Percentiles rank a stretch among this genome's conserved stretches.
Evolutionary conservation across 92 coral and sea anemone species (phyloP).

Genomic region (Zoanthus solanderi): DNA sequence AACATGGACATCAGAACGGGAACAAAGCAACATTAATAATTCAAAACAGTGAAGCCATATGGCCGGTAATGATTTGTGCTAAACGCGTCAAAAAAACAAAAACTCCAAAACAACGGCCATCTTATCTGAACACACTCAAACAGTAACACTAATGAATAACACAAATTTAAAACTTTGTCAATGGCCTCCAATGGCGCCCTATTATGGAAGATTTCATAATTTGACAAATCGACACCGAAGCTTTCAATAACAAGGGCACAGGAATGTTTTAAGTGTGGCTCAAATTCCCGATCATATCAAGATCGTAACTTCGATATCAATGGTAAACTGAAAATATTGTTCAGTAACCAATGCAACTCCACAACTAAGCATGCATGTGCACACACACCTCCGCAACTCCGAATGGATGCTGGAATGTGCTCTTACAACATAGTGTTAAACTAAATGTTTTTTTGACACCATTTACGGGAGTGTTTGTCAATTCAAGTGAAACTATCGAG

Average conservation of each 20-base stretch:
- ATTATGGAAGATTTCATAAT: conserved; percentile 21
- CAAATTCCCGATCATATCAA: conserved; percentile 51
- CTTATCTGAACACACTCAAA: background rate
- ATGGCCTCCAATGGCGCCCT: conserved; percentile 37
- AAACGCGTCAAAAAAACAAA: conserved; percentile 42
- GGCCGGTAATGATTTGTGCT: conserved; percentile 64
- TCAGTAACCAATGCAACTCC: conserved; percentile 29
- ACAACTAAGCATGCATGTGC: conserved; percentile 14
- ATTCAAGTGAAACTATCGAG: conserved; percentile 4
- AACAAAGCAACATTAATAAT: conserved; percentile 88
- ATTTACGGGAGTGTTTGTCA: conserved; percentile 25
- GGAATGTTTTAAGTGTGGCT: conserved; percentile 25
- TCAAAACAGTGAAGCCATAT: conserved; percentile 73
- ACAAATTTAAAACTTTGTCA: conserved; percentile 15
- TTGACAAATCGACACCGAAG: conserved; percentile 40
- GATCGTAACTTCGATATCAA: conserved; percentile 44
- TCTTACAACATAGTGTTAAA: conserved; percentile 22
- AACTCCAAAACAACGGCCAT: conserved; percentile 24
- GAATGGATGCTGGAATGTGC: conserved; percentile 26
- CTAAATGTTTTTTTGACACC: background rate
- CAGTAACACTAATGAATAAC: conserved; percentile 14
- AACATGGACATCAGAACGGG: conserved; percentile 42
- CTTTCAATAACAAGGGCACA: conserved; percentile 1
- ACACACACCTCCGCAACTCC: background rate
- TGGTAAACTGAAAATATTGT: conserved; percentile 30